Evolutionary conservation across 2,797 vertebrate species (phyloP), one percentile per base, ranked within the genome.

Genomic region (Poliocrania exsul): DNA sequence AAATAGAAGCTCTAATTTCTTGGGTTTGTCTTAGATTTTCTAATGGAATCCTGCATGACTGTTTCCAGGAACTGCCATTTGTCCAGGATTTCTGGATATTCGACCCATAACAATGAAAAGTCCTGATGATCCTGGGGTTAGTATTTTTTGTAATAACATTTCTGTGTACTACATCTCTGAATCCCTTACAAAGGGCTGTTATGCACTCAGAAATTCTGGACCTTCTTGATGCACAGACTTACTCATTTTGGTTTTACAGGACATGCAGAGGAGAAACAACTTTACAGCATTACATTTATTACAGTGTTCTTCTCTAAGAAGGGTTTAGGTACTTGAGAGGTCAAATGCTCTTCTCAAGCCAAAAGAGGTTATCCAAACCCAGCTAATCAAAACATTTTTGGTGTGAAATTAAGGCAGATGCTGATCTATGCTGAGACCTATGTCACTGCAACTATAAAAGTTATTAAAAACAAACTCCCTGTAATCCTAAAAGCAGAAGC

Each of bases 81-180:
- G 33, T 15, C 21, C 35, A 61, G 21, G 9, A 61, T 82, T 85
- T 65, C 58, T 82, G 29, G 29, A 85, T 85, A 61, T 10, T 6
- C 0, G 0, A 61, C 17, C 4, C 1, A 1, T 51, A 40, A 8
- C 8, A 56, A 31, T 7, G 20, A 71, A 70, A 81, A 56, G 11
- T 4, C 8, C 19, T 53, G 17, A 33, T 29, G 4, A 2, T 53
- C 9, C 8, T 20, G 14, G 4, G 49, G 21, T 64, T 9, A 9
- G 10, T 24, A 54, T 49, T 53, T 75, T 16, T 75, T 61, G 4
- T 42, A 14, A 4, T 21, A 44, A 50, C 21, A 18, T 13, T 37
- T 13, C 3, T 49, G 4, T 13, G 29, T 73, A 37, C 18, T 42
- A 49, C 11, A 69, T 42, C 7, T 73, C 38, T 80, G 47, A 18